Evolutionary conservation across 2,888 invertebrate genomes (phyloP).

Genomic region (Mellilla xanthometata): DNA sequence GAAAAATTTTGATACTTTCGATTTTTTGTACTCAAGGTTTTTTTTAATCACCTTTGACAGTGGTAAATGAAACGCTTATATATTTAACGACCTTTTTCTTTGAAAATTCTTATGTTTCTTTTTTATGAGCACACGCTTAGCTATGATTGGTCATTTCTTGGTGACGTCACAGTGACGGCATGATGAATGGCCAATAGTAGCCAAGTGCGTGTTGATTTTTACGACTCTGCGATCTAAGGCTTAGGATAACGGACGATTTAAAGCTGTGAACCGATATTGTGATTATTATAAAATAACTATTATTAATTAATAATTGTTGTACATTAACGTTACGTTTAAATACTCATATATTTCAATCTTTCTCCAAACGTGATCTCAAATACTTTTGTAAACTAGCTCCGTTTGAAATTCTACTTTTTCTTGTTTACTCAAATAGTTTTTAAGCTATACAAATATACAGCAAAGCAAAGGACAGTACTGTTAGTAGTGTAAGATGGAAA

Average conservation of each 20-base stretch:
- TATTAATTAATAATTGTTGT: slow-evolving; percentile 35
- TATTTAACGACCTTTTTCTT: slow-evolving; percentile 23
- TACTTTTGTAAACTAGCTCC: slow-evolving; percentile 46
- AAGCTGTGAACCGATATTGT: slow-evolving; percentile 48
- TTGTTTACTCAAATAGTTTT: slow-evolving; percentile 37
- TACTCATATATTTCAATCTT: slow-evolving; percentile 31
- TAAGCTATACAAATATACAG: slow-evolving; percentile 47
- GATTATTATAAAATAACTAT: slow-evolving; percentile 38
- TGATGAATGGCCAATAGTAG: no score
- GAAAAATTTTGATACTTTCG: not conserved
- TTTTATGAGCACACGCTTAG: no score
- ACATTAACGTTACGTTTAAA: slow-evolving; percentile 23
- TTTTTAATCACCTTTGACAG: slow-evolving; percentile 1
- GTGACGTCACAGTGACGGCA: no score
- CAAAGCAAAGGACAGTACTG: slow-evolving; percentile 68
- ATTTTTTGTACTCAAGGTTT: no score
- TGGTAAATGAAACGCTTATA: slow-evolving; percentile 27
- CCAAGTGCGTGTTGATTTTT: not conserved
- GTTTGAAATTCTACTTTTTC: slow-evolving; percentile 33
- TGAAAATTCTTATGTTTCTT: slow-evolving; percentile 5
- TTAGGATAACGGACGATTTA: slow-evolving; percentile 34
- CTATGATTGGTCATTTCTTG: no score
- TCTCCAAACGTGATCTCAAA: slow-evolving; percentile 47
- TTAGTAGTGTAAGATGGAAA: slow-evolving; percentile 56
- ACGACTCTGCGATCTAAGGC: slow-evolving; percentile 17